phyloP scores from a whole-genome alignment of 2,888 invertebrate species.

The Yponomeuta plumbellus region DNA sequence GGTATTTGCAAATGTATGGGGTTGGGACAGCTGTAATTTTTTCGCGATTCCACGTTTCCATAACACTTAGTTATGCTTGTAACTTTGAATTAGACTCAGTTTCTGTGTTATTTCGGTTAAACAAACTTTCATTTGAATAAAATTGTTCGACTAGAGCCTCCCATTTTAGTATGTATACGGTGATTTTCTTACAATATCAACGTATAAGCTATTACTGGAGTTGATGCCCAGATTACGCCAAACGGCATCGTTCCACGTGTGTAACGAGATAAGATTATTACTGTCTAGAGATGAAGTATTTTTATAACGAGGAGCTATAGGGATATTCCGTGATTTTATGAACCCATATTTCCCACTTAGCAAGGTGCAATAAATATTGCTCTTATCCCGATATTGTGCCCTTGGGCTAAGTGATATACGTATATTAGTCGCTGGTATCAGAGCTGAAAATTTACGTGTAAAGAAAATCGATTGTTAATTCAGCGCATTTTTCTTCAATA shows the following conservation, averaged over 20 bases:
- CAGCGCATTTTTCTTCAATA: neutral
- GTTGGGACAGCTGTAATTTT: no score
- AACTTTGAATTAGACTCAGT: no score
- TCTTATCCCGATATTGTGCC: neutral
- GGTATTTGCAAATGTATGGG: no score
- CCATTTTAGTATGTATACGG: no score
- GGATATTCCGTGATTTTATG: neutral
- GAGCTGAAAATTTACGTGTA: neutral
- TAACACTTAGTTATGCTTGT: no score
- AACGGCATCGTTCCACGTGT: neutral
- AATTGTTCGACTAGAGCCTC: no score
- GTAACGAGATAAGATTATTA: neutral
- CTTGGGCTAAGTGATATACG: constrained; percentile 1
- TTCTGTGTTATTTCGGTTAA: no score
- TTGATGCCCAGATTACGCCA: neutral
- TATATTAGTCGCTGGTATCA: neutral
- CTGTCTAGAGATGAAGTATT: neutral
- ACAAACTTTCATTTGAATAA: no score
- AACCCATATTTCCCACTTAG: neutral
- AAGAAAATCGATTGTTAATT: neutral
- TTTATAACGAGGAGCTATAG: neutral
- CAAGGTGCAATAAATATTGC: neutral
- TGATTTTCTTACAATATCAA: no score
- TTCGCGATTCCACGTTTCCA: no score
- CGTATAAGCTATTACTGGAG: no score